Conservation (phyloP, 2,797 vertebrate species). For the Pangasius djambal region DNA sequence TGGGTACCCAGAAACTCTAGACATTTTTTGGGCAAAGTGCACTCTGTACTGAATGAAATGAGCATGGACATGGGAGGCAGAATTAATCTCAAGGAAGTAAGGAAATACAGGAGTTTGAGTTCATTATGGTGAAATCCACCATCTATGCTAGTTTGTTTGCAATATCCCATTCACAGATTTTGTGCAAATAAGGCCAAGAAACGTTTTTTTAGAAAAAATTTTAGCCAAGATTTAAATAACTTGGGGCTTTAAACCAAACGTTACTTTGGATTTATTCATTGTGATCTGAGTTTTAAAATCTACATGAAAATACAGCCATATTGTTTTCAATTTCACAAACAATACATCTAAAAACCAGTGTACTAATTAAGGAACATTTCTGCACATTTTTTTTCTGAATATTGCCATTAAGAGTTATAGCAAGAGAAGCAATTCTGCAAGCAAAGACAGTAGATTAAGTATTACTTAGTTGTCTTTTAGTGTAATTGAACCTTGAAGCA, state of each 20-base stretch:
- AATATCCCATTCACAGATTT: background rate
- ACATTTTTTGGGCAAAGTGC: background rate
- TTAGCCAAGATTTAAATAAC: background rate
- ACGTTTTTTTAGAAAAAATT: background rate
- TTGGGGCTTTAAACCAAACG: background rate
- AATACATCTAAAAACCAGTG: background rate
- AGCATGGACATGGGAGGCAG: background rate
- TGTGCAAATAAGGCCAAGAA: background rate
- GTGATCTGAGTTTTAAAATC: background rate
- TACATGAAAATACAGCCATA: background rate
- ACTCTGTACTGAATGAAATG: background rate
- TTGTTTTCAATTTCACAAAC: background rate
- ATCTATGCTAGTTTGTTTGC: background rate
- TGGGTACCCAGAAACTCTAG: background rate
- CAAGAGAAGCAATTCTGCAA: background rate
- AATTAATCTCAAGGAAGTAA: background rate
- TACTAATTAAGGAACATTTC: background rate
- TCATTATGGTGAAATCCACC: background rate
- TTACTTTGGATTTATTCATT: too few species aligned
- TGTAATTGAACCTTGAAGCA: background rate
- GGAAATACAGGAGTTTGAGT: background rate
- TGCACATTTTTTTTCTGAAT: too few species aligned
- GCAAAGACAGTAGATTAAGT: background rate
- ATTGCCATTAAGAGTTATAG: background rate
- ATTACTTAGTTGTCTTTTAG: background rate